Conservation (phyloP, 2,797 vertebrate species). For the Siniperca obscura region DNA sequence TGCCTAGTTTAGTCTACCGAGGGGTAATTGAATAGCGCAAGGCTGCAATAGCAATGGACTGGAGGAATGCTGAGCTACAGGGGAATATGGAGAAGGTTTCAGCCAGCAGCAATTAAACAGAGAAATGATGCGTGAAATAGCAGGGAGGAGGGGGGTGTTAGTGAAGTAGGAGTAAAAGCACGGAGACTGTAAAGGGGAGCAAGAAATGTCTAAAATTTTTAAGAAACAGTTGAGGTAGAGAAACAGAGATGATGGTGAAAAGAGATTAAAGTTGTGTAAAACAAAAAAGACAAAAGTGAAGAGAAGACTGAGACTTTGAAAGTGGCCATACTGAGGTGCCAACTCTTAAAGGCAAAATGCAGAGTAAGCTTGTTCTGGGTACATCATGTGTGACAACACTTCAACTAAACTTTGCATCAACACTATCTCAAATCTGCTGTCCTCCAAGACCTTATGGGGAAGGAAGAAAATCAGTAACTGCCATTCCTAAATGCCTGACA, state of each 20-base stretch:
- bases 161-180: slow-evolving; percentile 62
- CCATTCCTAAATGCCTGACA: slow-evolving; percentile 8
- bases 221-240: slow-evolving; percentile 31
- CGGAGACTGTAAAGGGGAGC: slow-evolving; percentile 56
- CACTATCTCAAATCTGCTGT: slow-evolving; percentile 31
- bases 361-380: slow-evolving; percentile 57
- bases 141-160: slow-evolving; percentile 48
- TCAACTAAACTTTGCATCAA: slow-evolving; percentile 49
- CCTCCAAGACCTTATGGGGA: background rate
- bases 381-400: slow-evolving; percentile 62
- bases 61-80: slow-evolving; percentile 77
- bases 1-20: slow-evolving; percentile 70
- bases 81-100: slow-evolving; percentile 77
- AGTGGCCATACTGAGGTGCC: slow-evolving; percentile 18
- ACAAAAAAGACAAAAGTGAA: slow-evolving; percentile 19
- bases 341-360: slow-evolving; percentile 41
- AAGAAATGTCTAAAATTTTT: slow-evolving; percentile 44
- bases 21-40: slow-evolving; percentile 81
- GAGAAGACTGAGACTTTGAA: slow-evolving; percentile 19
- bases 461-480: slow-evolving; percentile 33
- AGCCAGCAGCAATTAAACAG: slow-evolving; percentile 87
- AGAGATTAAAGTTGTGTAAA: slow-evolving; percentile 39
- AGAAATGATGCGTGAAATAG: slow-evolving; percentile 87
- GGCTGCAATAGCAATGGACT: slow-evolving; percentile 73
- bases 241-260: slow-evolving; percentile 29